Evolutionary conservation across 2,113 vertebrate genomes (phyloP), one percentile per base, ranked within the genome.

Genomic region (Pipa parva): DNA sequence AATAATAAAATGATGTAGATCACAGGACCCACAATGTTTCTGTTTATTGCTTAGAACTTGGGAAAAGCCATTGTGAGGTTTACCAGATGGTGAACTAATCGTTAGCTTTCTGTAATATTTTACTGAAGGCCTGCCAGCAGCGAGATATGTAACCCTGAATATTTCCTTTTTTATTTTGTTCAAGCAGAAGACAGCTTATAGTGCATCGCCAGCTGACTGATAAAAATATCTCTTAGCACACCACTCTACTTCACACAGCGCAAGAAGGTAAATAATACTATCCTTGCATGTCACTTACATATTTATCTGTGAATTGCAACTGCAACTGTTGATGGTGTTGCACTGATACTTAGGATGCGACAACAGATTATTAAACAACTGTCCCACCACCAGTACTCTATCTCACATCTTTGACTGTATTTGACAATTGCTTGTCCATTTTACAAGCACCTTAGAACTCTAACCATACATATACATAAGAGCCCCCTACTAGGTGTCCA

Each of bases 11-110:
- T 42, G 60, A 54, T 52, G 33, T 20, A 52, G 48, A 69, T 69
- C 45, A 69, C 66, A 52, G n/a, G 57, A 69, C 31, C 66, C 22
- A 18, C 27, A 45, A 67, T 59, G 54, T 59, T 56, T 55, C 54
- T 67, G 64, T 59, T 67, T 69, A 60, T 60, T 60, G 33, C 37
- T 42, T 51, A 59, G 21, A 69, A 52, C 57, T 69, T 27, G 45
- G 57, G 66, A 69, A 69, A 69, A 69, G 57, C 48, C 46, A 60
- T 59, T 67, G 55, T 69, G 66, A 69, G 57, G 45, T 28, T 42
- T 52, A 37, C 66, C 66, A 60, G 66, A 69, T 69, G 66, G 56
- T 59, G 29, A 49, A 51, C 25, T 7, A 46, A 46, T 50, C 55
- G 24, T 59, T 33, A 50, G 42, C 22, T 69, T 20, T 52, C 58